These are phyloP conservation scores for Branchipolynoe longqiensis DNA, from an alignment of 2,888 invertebrate genomes.

Conservation along the genomic window DNA sequence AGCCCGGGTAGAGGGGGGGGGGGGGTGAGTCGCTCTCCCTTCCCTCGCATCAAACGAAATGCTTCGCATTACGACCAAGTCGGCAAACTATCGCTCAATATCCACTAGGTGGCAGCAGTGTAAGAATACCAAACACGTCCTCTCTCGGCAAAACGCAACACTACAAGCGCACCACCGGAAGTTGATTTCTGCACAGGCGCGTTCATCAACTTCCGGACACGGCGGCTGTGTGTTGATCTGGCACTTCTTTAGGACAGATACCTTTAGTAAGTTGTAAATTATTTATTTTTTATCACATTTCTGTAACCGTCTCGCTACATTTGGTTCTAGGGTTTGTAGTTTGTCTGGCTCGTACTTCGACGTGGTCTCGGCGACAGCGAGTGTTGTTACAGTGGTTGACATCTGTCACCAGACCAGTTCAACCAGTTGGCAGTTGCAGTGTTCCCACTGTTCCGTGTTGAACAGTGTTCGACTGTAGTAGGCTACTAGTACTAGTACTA, in stretches of 20 bases:
- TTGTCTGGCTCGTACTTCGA: no score
- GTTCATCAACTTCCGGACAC: constrained; percentile 30
- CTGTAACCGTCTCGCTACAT: background rate
- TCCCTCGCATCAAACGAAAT: no score
- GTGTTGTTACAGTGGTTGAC: background rate
- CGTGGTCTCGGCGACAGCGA: background rate
- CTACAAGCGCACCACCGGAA: constrained; percentile 37
- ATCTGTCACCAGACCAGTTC: constrained; percentile 42
- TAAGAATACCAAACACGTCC: constrained; percentile 2
- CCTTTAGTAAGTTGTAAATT: background rate
- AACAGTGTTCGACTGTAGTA: no score
- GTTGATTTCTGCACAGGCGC: constrained; percentile 22
- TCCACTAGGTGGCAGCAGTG: no score
- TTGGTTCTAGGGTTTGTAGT: background rate
- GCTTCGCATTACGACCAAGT: no score
- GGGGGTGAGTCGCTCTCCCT: no score
- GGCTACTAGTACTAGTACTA: no score
- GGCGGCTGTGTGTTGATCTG: constrained; percentile 9
- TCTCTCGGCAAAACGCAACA: background rate
- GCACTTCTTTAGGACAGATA: background rate
- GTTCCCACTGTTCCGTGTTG: no score
- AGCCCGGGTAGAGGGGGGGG: no score
- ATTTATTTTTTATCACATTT: background rate
- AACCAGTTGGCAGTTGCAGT: no score
- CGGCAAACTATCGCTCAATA: no score